phyloP scores from a whole-genome alignment of 2,113 vertebrate species.

The Circaetus cinerascens region DNA sequence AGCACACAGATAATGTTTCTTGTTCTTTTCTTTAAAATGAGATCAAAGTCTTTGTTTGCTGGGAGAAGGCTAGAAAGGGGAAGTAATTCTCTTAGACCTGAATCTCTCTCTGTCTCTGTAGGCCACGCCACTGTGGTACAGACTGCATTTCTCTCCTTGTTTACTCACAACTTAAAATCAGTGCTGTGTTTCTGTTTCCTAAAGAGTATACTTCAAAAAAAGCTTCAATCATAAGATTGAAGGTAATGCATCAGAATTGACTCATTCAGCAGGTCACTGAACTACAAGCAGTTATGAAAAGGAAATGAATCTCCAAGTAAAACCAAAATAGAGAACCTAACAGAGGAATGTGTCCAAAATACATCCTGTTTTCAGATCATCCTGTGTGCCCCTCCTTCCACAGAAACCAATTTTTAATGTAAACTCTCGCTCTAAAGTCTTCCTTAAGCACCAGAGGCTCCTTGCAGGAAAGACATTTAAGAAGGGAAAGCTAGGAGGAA shows the following conservation, averaged over 20 bases:
- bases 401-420: not conserved
- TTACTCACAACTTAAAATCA: not conserved
- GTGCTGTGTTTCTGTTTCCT: not conserved
- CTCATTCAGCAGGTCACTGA: not conserved
- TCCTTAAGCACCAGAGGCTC: not conserved
- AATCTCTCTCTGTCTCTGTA: not conserved
- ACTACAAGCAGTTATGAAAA: not conserved
- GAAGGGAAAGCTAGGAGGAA: not conserved
- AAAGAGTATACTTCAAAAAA: not conserved
- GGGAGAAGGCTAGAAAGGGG: not conserved
- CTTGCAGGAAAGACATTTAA: not conserved
- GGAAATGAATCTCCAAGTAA: conserved; percentile 47
- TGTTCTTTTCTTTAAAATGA: not conserved
- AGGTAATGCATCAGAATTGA: not conserved
- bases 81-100: not conserved
- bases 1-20: not conserved
- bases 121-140: not conserved
- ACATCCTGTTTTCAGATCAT: conserved; percentile 62
- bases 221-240: not conserved
- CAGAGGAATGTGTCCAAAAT: conserved; percentile 15
- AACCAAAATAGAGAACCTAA: conserved; percentile 56
- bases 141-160: not conserved
- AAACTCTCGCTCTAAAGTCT: not conserved
- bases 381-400: not conserved
- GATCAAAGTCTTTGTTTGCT: not conserved